Evolutionary conservation across 2,888 invertebrate species (phyloP).

Genomic region (Nematopogon swammerdamellus): DNA sequence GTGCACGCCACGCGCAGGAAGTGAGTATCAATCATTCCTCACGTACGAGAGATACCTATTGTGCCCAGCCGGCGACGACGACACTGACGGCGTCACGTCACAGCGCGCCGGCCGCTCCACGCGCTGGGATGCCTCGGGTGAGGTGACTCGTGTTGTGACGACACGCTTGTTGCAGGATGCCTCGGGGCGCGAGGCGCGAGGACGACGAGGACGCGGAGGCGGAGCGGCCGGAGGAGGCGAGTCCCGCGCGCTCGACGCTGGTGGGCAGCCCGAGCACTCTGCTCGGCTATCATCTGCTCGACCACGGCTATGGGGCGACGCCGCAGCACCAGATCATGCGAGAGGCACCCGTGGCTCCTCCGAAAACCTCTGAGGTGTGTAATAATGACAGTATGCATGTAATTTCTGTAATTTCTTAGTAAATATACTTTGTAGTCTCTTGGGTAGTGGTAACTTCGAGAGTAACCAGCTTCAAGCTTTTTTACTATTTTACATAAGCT

Average conservation of each 20-base stretch:
- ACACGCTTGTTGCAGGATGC: constrained; percentile 33
- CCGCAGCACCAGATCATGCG: constrained; percentile 66
- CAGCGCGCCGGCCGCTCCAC: not conserved
- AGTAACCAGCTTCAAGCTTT: no score
- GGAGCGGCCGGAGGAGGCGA: constrained; percentile 47
- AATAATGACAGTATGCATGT: not conserved
- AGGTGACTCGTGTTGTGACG: not conserved
- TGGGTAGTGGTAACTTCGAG: no score
- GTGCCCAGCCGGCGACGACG: not conserved
- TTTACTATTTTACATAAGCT: no score
- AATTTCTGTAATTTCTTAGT: not conserved
- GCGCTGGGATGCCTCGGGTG: not conserved
- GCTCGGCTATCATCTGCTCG: constrained; percentile 74
- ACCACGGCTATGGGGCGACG: constrained; percentile 85
- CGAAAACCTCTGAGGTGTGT: constrained; percentile 57
- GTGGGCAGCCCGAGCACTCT: constrained; percentile 52
- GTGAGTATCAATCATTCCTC: not conserved
- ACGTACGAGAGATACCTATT: not conserved
- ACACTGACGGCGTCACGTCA: not conserved
- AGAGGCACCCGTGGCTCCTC: constrained; percentile 51
- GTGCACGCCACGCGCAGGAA: not conserved
- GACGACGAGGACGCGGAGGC: constrained; percentile 47
- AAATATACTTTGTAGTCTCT: no score
- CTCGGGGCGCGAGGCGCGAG: constrained; percentile 58
- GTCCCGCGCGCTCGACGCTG: constrained; percentile 51